Evolutionary conservation across 2,797 vertebrate species (phyloP), one percentile per base, ranked within the genome.

Genomic region (Discoglossus pictus): DNA sequence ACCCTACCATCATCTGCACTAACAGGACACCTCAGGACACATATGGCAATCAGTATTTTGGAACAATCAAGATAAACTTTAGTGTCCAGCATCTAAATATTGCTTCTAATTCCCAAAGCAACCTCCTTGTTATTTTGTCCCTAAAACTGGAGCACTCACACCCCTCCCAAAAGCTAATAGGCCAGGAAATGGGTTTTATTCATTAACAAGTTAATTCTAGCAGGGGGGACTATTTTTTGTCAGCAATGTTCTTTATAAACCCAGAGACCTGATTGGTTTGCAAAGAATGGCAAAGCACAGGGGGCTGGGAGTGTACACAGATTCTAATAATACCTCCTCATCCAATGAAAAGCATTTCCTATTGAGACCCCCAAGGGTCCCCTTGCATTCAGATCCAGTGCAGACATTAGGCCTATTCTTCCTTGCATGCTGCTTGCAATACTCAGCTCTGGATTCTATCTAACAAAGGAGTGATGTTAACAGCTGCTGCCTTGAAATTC

Each of bases 341-440:
- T 73, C 86, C 87, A 86, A 85, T 86, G 80, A 81, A 58, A 78
- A 82, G 68, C 82, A 74, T 60, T 83, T 80, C 82, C 82, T 70
- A 74, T 39, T 65, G 76, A 85, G 82, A 82, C 82, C 85, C 83
- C 81, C 83, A 64, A 60, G 61, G 56, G 68, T 76, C 59, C 68
- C 74, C 53, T 58, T 55, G 73, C 73, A 72, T 76, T 62, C 62
- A 66, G 76, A 61, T 77, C 70, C 77, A 72, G 50, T 78, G 62
- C 61, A 55, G 79, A 73, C 71, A 66, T 66, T 24, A 78, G 80
- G 83, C 69, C 82, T 81, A 62, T 82, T 79, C 81, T 79, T 44
- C 52, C 39, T 17, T 23, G 53, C 80, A 2, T 58, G 77, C 78
- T 50, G 79, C 81, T 62, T 68, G 75, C 76, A 44, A 74, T 64